Percentiles rank a stretch among this genome's conserved stretches.
phyloP scores from a whole-genome alignment of 2,113 vertebrate genomes.

The Myxocyprinus asiaticus region DNA sequence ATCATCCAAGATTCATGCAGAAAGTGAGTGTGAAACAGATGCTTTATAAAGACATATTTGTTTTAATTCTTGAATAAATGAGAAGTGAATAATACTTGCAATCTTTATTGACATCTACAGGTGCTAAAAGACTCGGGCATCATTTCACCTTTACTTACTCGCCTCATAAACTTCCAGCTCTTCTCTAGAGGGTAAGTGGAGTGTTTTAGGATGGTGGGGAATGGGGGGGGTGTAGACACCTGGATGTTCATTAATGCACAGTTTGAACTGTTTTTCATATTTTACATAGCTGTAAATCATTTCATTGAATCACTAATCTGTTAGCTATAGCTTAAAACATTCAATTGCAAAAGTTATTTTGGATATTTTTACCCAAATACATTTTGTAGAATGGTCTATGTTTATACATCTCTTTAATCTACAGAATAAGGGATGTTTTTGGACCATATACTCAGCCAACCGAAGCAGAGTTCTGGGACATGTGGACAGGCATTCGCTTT shows the following conservation, averaged over 20 bases:
- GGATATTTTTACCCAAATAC: no score
- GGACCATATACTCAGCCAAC: slow-evolving; percentile 92
- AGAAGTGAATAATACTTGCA: not conserved
- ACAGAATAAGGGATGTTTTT: slow-evolving; percentile 86
- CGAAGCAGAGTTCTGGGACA: slow-evolving; percentile 89
- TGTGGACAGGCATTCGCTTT: slow-evolving; percentile 88
- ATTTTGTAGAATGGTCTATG: no score
- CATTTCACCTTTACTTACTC: slow-evolving; percentile 80
- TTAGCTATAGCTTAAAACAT: no score
- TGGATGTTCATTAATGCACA: no score
- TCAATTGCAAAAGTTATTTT: no score
- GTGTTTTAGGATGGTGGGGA: no score
- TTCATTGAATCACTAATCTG: no score
- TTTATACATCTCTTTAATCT: not conserved
- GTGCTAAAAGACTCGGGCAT: slow-evolving; percentile 87
- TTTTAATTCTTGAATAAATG: not conserved
- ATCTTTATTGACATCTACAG: slow-evolving; percentile 62
- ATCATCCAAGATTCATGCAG: slow-evolving; percentile 86
- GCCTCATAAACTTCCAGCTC: slow-evolving; percentile 86
- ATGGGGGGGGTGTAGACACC: no score
- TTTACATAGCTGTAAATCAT: no score
- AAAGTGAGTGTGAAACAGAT: slow-evolving; percentile 73
- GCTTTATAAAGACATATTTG: no score
- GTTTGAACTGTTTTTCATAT: no score
- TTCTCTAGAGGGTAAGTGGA: slow-evolving; percentile 86